Conservation (phyloP, 1,140 invertebrate genomes). For the Solenopsis fugax region DNA sequence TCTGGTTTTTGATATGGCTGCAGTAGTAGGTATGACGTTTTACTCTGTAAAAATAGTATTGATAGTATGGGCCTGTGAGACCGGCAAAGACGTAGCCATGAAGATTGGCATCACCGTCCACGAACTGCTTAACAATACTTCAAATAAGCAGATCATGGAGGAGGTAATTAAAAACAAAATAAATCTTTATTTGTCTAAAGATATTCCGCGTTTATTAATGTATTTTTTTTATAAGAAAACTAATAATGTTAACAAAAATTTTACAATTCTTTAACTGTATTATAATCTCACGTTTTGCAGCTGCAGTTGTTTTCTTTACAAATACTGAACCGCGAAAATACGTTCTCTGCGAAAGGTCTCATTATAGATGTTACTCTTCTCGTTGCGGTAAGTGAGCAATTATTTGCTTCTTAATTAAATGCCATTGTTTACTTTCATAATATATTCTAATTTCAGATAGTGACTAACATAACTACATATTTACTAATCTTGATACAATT, state of each 20-base stretch:
- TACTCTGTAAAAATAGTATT: constrained; percentile 74
- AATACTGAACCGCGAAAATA: constrained; percentile 75
- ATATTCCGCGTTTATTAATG: neutral
- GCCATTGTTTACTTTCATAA: neutral
- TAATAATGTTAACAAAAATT: neutral
- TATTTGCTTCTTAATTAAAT: neutral
- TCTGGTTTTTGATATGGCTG: neutral
- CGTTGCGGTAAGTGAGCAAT: constrained; percentile 63
- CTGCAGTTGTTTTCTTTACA: constrained; percentile 78
- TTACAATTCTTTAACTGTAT: neutral
- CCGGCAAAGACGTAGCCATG: constrained; percentile 71
- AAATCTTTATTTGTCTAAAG: neutral
- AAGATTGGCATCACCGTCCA: constrained; percentile 76
- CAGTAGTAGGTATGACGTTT: constrained; percentile 28
- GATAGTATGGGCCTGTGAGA: constrained; percentile 79
- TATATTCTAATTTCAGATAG: neutral
- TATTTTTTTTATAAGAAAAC: neutral
- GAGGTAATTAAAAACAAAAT: constrained; percentile 75
- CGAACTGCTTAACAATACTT: constrained; percentile 72
- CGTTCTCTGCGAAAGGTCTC: constrained; percentile 74
- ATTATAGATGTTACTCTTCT: constrained; percentile 73
- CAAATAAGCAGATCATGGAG: constrained; percentile 76
- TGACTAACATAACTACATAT: constrained; percentile 38
- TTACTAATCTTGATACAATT: constrained; percentile 79
- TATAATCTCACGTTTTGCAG: constrained; percentile 67